Evolutionary conservation across 1,140 invertebrate species (phyloP).

Genomic region (Neodiprion lecontei): DNA sequence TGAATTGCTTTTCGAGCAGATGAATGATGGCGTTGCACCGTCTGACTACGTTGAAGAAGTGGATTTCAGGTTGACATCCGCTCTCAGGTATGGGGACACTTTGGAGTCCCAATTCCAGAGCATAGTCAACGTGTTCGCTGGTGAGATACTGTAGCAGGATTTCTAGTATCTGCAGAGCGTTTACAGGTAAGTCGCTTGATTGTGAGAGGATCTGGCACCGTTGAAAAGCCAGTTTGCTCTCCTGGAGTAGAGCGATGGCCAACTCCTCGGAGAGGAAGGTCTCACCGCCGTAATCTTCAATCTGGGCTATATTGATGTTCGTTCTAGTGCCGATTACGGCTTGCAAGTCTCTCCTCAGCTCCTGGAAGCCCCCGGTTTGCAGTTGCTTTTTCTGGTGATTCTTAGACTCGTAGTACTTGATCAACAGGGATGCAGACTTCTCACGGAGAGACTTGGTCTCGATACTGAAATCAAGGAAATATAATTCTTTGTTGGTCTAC

Average conservation of each 20-base stretch:
- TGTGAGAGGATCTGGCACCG: slow-evolving; percentile 87
- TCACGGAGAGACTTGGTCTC: slow-evolving; percentile 82
- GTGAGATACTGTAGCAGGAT: slow-evolving; percentile 87
- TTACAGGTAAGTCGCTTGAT: slow-evolving; percentile 77
- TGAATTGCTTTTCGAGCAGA: slow-evolving; percentile 93
- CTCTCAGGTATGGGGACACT: slow-evolving; percentile 91
- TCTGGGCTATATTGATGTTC: slow-evolving; percentile 91
- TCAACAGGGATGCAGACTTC: slow-evolving; percentile 75
- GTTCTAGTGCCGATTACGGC: slow-evolving; percentile 89
- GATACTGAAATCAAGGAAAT: slow-evolving; percentile 61
- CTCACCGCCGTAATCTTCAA: slow-evolving; percentile 96
- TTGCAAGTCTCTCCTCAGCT: slow-evolving; percentile 91
- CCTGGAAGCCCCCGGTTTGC: slow-evolving; percentile 84
- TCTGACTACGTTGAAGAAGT: slow-evolving; percentile 94
- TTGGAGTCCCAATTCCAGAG: slow-evolving; percentile 91
- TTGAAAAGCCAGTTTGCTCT: slow-evolving; percentile 89
- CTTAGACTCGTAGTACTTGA: slow-evolving; percentile 91
- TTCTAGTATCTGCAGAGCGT: slow-evolving; percentile 87
- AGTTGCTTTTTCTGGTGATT: slow-evolving; percentile 94
- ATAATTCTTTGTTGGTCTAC: background rate
- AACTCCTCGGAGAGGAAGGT: slow-evolving; percentile 97
- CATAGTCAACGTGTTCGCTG: slow-evolving; percentile 95
- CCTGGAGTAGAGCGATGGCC: slow-evolving; percentile 91
- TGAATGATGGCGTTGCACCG: slow-evolving; percentile 97
- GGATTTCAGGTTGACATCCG: slow-evolving; percentile 80